Conservation (phyloP, 2,888 invertebrate species). For the Acleris sparsana region DNA sequence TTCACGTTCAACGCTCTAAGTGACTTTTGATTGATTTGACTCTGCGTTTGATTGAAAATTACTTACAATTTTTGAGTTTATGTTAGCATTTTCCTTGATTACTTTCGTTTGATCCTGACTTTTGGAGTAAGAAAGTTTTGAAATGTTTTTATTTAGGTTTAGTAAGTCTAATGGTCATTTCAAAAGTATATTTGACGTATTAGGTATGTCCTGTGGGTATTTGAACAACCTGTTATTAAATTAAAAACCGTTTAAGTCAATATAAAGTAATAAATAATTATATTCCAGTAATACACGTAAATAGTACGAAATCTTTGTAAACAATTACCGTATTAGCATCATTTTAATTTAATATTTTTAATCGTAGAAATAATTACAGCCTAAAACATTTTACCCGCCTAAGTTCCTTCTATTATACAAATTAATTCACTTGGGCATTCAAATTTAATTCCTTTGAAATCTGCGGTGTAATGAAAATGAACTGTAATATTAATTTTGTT, state of each 20-base stretch:
- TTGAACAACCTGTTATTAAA: too few relatives aligned
- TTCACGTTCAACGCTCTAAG: not conserved
- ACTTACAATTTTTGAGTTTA: not conserved
- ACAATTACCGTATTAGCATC: too few relatives aligned
- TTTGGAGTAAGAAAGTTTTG: not conserved
- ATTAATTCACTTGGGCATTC: slow-evolving; percentile 2
- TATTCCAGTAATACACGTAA: too few relatives aligned
- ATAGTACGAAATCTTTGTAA: too few relatives aligned
- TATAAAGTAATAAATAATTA: too few relatives aligned
- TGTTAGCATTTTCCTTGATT: not conserved
- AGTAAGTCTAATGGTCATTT: too few relatives aligned
- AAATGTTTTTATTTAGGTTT: too few relatives aligned
- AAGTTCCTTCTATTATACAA: not conserved
- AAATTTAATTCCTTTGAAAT: slow-evolving; percentile 15
- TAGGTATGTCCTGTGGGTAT: too few relatives aligned
- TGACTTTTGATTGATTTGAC: slow-evolving; percentile 7
- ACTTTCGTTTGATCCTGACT: not conserved
- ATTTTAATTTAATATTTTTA: too few relatives aligned
- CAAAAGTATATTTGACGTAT: not conserved
- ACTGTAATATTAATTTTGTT: slow-evolving; percentile 28
- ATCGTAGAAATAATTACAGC: too few relatives aligned
- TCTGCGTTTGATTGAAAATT: not conserved
- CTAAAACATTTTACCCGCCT: too few relatives aligned
- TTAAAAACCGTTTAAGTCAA: too few relatives aligned
- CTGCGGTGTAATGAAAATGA: slow-evolving; percentile 22